Evolutionary conservation across 2,113 vertebrate species (phyloP).

Genomic region (Eudyptes chrysolophus): DNA sequence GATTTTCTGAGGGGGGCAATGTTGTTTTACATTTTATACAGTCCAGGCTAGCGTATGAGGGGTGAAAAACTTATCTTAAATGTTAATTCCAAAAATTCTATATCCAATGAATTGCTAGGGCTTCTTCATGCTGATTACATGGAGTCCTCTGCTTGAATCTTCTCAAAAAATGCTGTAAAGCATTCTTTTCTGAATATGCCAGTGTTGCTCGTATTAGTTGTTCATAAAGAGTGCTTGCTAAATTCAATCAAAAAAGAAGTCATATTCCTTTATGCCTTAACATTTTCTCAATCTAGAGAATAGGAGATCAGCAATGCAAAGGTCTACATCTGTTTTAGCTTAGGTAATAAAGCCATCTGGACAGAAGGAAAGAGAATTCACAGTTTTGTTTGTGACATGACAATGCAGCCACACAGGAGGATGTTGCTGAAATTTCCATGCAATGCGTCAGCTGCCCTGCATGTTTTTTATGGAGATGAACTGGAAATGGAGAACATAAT

Average conservation of each 20-base stretch:
- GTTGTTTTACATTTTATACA: not conserved
- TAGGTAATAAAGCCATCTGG: accelerated
- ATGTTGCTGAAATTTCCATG: not conserved
- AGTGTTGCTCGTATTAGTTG: accelerated
- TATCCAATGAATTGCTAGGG: not conserved
- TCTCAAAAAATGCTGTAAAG: not conserved
- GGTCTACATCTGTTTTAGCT: not conserved
- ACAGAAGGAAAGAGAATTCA: not conserved
- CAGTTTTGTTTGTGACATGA: accelerated
- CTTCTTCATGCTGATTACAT: not conserved
- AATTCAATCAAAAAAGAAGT: not conserved
- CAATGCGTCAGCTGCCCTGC: not conserved
- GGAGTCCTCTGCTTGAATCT: not conserved
- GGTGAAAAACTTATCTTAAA: not conserved
- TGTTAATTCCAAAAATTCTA: not conserved
- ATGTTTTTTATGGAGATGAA: not conserved
- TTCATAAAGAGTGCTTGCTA: not conserved
- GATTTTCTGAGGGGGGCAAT: accelerated
- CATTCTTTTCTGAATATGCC: not conserved
- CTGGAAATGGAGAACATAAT: not conserved
- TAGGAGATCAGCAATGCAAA: not conserved
- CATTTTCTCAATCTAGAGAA: not conserved
- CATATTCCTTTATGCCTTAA: not conserved
- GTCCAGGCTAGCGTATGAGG: not conserved
- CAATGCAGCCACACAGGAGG: not conserved